A percentile compares a stretch with the other conserved stretches of the same genome.
These are phyloP conservation scores for Drosophila ficusphila DNA, from an alignment of 1,140 invertebrate genomes.

Conservation along the genomic window DNA sequence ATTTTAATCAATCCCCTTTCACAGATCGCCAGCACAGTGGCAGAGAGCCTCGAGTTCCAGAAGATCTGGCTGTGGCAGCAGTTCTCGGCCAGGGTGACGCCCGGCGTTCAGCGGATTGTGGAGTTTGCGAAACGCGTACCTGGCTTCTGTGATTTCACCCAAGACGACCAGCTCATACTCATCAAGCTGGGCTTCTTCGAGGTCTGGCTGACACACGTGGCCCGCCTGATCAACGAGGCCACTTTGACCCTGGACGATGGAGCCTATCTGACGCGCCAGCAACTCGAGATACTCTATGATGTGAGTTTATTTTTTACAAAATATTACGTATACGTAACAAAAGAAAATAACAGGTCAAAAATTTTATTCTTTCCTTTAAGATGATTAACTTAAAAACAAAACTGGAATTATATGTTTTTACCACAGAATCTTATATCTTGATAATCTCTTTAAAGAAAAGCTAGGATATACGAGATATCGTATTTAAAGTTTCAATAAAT, in stretches of 20 bases:
- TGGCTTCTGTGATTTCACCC: slow-evolving; percentile 93
- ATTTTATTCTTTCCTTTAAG: too few relatives aligned
- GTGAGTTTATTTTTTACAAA: slow-evolving; percentile 88
- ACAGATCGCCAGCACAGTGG: slow-evolving; percentile 87
- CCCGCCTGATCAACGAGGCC: slow-evolving; percentile 91
- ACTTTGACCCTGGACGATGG: slow-evolving; percentile 97
- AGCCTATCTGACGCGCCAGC: slow-evolving; percentile 92
- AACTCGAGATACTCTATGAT: slow-evolving; percentile 96
- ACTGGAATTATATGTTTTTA: too few relatives aligned
- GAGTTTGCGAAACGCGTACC: slow-evolving; percentile 97
- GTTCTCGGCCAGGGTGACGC: slow-evolving; percentile 91
- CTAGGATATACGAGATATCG: too few relatives aligned
- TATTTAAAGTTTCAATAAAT: too few relatives aligned
- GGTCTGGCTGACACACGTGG: slow-evolving; percentile 95
- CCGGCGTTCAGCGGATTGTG: slow-evolving; percentile 95
- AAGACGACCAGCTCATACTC: slow-evolving; percentile 97
- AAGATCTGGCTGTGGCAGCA: slow-evolving; percentile 91
- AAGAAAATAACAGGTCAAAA: neutral
- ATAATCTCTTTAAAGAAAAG: too few relatives aligned
- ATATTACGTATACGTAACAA: neutral
- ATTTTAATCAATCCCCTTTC: neutral
- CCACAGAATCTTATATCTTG: too few relatives aligned
- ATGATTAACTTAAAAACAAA: too few relatives aligned
- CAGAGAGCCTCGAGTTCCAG: slow-evolving; percentile 88
- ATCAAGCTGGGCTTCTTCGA: slow-evolving; percentile 99